Evolutionary conservation across 2,888 invertebrate genomes (phyloP), one percentile per base, ranked within the genome.

Genomic region (Caenorhabditis angaria): DNA sequence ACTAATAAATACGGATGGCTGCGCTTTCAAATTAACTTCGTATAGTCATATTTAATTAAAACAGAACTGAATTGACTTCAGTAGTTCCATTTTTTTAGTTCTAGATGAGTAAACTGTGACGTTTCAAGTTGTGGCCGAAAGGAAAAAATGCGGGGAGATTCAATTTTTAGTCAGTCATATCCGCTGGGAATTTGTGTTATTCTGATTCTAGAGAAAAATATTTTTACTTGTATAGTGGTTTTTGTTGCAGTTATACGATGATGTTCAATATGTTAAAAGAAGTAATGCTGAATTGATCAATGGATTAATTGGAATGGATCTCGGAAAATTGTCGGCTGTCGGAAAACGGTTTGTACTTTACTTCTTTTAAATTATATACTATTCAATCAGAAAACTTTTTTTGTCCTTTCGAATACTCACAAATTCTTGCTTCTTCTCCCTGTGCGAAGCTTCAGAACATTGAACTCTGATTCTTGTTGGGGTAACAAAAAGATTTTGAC

Each of bases 231-330:
- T 41, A 41, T 41, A 41, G 8, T 41, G 41, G 41, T 41, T 41
- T n/a, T 53, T 24, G 6, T 58, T 58, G 20, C 48, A 73, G 70
- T 61, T 73, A 64, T 76, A 69, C 68, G 72, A 68, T 60, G 76
- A 73, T 57, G 63, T 76, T 56, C 77, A 70, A 47, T 77, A 74
- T 57, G 77, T 76, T 61, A 83, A 83, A 70, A 71, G 82, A 28
- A 73, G 79, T 48, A 85, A 85, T 62, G 85, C 85, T 50, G 85
- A 85, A 63, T 80, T 85, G 41, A 84, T 85, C 72, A 85, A 85
- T 67, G 85, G 85, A 18, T 77, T 85, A 35, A 85, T 85, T 63
- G 85, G 85, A 48, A 85, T 85, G 85, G 85, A 85, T 65, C 73
- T 85, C 66, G 78, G 82, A 70, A 79, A 83, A 63, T 68, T 83